Conservation (phyloP, 2,113 vertebrate species). For the Chamaetylas fuelleborni region DNA sequence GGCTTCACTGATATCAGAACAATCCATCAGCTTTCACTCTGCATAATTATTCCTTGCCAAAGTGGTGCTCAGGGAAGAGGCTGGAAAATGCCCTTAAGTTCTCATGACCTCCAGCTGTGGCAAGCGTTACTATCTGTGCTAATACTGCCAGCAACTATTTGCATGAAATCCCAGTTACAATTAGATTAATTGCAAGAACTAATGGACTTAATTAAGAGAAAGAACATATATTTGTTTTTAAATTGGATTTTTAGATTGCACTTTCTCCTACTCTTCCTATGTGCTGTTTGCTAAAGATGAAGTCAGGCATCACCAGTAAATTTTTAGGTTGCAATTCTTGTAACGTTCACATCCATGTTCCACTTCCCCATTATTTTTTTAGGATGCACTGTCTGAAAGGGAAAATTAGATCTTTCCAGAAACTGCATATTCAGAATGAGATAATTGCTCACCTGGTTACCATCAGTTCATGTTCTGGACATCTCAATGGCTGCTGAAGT, state of each 20-base stretch:
- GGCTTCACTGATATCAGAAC: conserved; percentile 33
- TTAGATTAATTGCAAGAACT: neutral
- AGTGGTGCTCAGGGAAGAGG: conserved; percentile 1
- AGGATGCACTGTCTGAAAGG: neutral
- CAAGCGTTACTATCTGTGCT: neutral
- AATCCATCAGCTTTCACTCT: conserved; percentile 38
- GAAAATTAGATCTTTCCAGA: neutral
- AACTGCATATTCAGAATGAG: neutral
- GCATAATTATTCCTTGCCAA: conserved; percentile 17
- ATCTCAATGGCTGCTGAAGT: neutral
- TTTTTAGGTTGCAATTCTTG: neutral
- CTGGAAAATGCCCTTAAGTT: conserved; percentile 28
- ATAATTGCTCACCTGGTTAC: neutral
- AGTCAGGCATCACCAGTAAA: neutral
- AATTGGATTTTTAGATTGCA: neutral
- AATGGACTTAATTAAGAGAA: neutral
- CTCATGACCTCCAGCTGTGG: conserved; percentile 1
- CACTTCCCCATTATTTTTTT: neutral
- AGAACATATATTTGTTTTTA: neutral
- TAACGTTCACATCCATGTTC: neutral
- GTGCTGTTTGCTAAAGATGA: neutral
- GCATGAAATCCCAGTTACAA: neutral
- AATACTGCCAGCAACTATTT: neutral
- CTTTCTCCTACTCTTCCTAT: neutral
- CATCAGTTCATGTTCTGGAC: neutral